A percentile compares a stretch with the other conserved stretches of the same genome.
Evolutionary conservation across 2,888 invertebrate genomes (phyloP).

Genomic region (Anodontia alba): DNA sequence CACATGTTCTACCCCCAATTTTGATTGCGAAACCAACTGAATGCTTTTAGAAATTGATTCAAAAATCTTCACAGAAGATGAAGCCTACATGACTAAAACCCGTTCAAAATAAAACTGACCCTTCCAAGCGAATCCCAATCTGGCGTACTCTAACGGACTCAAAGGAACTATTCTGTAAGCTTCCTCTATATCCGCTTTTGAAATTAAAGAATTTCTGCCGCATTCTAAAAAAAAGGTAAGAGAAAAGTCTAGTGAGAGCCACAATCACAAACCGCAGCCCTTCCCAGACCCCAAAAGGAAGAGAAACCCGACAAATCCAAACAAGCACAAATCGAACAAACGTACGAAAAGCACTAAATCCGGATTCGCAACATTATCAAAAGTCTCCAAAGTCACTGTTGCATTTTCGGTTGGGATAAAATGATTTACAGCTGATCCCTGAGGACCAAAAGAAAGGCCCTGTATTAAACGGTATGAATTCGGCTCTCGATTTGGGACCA

Average conservation of each 20-base stretch:
- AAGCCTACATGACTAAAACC: slow-evolving; percentile 34
- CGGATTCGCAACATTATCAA: slow-evolving; percentile 22
- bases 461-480: slow-evolving; percentile 45
- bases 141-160: slow-evolving; percentile 41
- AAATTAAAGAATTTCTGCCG: slow-evolving; percentile 34
- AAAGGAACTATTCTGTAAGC: slow-evolving; percentile 57
- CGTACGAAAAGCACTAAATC: too few species aligned
- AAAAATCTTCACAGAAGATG: slow-evolving; percentile 20
- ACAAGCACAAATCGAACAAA: too few species aligned
- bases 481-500: slow-evolving; percentile 38
- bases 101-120: slow-evolving; percentile 30
- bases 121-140: slow-evolving; percentile 49
- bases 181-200: slow-evolving; percentile 58
- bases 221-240: slow-evolving; percentile 23
- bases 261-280: too few species aligned
- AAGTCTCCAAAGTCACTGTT: slow-evolving; percentile 18
- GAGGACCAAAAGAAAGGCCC: slow-evolving; percentile 41
- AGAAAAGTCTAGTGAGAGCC: too few species aligned
- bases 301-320: too few species aligned
- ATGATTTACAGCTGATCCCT: not conserved
- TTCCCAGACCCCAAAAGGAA: too few species aligned
- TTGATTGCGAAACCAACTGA: slow-evolving; percentile 29
- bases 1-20: slow-evolving; percentile 18
- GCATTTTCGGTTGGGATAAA: not conserved
- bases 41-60: slow-evolving; percentile 26